Evolutionary conservation across 1,140 invertebrate genomes (phyloP), one percentile per base, ranked within the genome.

Genomic region (Aphelinus atriplicis): DNA sequence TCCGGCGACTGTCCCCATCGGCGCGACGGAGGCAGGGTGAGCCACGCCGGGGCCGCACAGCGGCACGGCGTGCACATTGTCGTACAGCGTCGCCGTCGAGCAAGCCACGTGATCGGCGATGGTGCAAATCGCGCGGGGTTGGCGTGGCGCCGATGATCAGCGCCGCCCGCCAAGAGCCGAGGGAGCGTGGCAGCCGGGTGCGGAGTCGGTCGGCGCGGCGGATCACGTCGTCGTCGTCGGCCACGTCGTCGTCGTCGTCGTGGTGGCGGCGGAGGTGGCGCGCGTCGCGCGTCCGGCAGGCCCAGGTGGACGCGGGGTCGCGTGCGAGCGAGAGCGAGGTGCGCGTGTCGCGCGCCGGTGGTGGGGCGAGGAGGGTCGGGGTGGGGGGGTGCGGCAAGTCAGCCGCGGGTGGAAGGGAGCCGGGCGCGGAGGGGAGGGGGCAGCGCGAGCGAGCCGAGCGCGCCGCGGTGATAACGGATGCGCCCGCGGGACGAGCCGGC

Each of bases 41-140:
- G 90, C 90, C 87, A 91, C 90, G 89, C 91, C 90, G 89, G 90
- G 87, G 89, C 90, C 90, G 90, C 90, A 90, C 86, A 91, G 89
- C 88, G 89, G 90, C 90, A 90, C 90, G 89, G 86, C 86, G 85
- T 87, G 86, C 82, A 92, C 92, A 92, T 92, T 92, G 91, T 93
- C 92, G 92, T 93, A 94, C 91, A 94, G 92, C 86, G 90, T 90
- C 89, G 92, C 92, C 91, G 91, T 91, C 88, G 92, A 91, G 89
- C 90, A 91, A 91, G 91, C 92, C 92, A 93, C 92, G 91, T 93
- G 92, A 91, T 93, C 91, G 89, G 90, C 89, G 91, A 91, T 91
- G 90, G 91, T 92, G 90, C 91, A 90, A 91, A 91, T 91, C 83
- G 83, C 88, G 90, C 89, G 26, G 26, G 26, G 26, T 67, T 58